Evolutionary conservation across 2,888 invertebrate species (phyloP).

Genomic region (Margaritifera margaritifera): DNA sequence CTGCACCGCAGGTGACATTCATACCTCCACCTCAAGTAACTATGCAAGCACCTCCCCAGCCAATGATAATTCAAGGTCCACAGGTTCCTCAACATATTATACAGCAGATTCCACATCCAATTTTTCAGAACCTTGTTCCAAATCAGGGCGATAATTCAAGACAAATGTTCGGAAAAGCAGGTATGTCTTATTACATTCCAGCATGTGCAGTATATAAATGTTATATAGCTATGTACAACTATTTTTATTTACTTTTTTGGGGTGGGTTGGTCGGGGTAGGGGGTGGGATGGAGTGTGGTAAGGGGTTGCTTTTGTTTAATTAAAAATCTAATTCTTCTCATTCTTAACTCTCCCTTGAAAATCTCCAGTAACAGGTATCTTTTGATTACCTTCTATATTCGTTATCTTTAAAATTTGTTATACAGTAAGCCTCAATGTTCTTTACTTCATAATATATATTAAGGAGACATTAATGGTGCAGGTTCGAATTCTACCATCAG

Average conservation of each 20-base stretch:
- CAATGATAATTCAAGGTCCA: constrained; percentile 23
- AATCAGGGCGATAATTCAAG: constrained; percentile 23
- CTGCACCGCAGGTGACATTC: constrained; percentile 13
- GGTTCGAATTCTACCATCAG: too few species aligned
- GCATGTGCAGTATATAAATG: neutral
- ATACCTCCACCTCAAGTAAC: constrained; percentile 27
- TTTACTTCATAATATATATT: too few species aligned
- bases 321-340: neutral
- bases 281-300: neutral
- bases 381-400: too few species aligned
- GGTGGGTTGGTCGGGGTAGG: neutral
- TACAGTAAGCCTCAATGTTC: too few species aligned
- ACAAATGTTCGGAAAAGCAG: constrained; percentile 56
- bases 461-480: too few species aligned
- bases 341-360: neutral
- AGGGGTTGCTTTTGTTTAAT: neutral
- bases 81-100: constrained; percentile 40
- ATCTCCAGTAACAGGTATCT: too few species aligned
- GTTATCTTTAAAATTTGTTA: too few species aligned
- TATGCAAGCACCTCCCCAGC: constrained; percentile 24
- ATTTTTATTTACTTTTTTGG: constrained; percentile 1
- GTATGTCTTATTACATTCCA: constrained; percentile 22
- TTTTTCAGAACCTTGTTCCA: constrained; percentile 34
- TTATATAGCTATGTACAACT: neutral
- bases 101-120: constrained; percentile 31